Evolutionary conservation across 2,888 invertebrate genomes (phyloP), one percentile per base, ranked within the genome.

Genomic region (Frankliniella intonsa): DNA sequence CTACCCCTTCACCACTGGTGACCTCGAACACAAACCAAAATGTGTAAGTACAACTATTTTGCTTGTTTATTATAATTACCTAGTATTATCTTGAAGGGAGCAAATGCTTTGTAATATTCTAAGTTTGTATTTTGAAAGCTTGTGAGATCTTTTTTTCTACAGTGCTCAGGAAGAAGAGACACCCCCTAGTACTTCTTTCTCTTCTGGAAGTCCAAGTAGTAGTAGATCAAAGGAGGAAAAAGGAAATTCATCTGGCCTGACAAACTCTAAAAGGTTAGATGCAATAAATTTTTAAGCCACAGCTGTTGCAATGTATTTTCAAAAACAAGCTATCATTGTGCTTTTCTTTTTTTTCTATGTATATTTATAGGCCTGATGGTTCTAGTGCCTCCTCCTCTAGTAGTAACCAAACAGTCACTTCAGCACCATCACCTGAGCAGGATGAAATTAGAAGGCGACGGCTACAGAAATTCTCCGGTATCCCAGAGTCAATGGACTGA

Each of bases 361-460:
- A 38, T 38, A 38, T 38, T 38, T 38, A 38, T 5, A 38, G 38
- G 38, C 38, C 38, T 38, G 38, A 38, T 38, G 38, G 38, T 22
- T 22, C 69, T 10, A 22, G 22, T 22, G 5, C 11, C 69, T 12
- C 83, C 11, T 27, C 83, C 50, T 55, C 82, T n/a, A 83, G 49
- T 17, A 55, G 55, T 19, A 79, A n/a, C 22, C 50, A 22, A 55
- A 19, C 80, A 25, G 82, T 82, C 38, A 17, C 55, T 14, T 14
- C 55, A 55, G 55, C 14, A 8, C 55, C 22, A 22, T 69, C 84
- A 19, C 83, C 91, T 86, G 94, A 95, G 87, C 89, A 89, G 83
- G 88, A 88, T 83, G 88, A 88, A 84, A 84, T 95, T 82, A 90
- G 95, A 88, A 92, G 93, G 89, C 91, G 94, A 87, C 91, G 95